phyloP scores from a whole-genome alignment of 1,140 invertebrate genomes.

The Ceratina calcarata region DNA sequence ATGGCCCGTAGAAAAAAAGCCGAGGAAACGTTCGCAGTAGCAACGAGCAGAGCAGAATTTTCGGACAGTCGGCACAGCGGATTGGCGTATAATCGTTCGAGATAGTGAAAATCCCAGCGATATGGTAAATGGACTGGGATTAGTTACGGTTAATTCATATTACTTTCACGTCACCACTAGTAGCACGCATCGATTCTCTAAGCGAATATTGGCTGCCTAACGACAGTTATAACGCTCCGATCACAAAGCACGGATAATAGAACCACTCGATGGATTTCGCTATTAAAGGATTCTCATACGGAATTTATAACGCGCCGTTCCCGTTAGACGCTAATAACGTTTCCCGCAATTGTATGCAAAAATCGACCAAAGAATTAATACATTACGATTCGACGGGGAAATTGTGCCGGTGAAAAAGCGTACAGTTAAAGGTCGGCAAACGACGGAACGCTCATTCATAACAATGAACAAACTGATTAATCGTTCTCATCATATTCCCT shows the following conservation, averaged over 20 bases:
- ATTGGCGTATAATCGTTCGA: background rate
- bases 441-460: background rate
- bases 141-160: constrained; percentile 47
- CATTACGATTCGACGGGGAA: background rate
- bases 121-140: constrained; percentile 21
- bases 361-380: background rate
- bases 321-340: constrained; percentile 12
- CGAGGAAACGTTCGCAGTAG: too few relatives aligned
- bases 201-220: constrained; percentile 29
- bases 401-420: background rate
- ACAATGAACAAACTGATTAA: background rate
- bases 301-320: constrained; percentile 25
- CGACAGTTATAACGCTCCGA: constrained; percentile 37
- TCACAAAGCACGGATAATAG: constrained; percentile 17
- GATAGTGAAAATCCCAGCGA: constrained; percentile 1
- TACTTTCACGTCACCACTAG: constrained; percentile 23
- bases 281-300: constrained; percentile 28
- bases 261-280: constrained; percentile 13
- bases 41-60: too few relatives aligned
- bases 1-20: too few relatives aligned
- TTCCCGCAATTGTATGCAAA: constrained; percentile 6
- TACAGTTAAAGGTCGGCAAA: background rate
- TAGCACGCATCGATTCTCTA: constrained; percentile 20
- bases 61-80: background rate
- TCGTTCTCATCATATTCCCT: background rate